Conservation (phyloP, 2,888 invertebrate species). For the Chrysolina oricalcia region DNA sequence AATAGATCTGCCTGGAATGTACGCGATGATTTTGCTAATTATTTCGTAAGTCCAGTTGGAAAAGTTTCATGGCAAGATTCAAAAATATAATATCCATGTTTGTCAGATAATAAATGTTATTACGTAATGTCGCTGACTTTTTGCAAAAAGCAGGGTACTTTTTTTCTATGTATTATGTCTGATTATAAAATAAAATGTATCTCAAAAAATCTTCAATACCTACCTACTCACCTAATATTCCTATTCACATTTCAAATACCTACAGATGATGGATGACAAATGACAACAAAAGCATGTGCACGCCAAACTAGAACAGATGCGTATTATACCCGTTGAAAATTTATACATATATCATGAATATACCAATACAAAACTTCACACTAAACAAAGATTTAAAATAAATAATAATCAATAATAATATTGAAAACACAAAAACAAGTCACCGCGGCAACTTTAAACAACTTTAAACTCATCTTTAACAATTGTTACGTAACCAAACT, state of each 20-base stretch:
- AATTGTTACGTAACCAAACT: no score
- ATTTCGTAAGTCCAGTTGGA: conserved; percentile 17
- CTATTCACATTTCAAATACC: background rate
- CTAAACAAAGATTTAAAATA: no score
- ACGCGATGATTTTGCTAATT: conserved; percentile 21
- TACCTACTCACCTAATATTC: background rate
- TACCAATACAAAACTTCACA: no score
- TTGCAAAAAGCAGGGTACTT: background rate
- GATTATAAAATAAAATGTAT: background rate
- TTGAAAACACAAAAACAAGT: no score
- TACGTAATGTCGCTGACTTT: conserved; percentile 5
- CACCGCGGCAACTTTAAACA: no score
- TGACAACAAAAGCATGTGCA: no score
- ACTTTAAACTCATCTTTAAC: no score
- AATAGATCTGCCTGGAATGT: conserved; percentile 37
- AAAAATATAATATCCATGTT: conserved; percentile 23
- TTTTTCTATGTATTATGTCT: background rate
- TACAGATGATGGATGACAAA: no score
- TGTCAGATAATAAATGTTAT: conserved; percentile 16
- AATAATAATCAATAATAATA: no score
- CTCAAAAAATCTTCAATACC: background rate
- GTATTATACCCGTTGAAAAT: no score
- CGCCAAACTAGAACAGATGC: no score
- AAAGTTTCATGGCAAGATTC: conserved; percentile 30
- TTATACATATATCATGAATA: no score